Base-by-base conservation (phyloP, 2,113 vertebrate species). In the Manacus vitellinus region DNA sequence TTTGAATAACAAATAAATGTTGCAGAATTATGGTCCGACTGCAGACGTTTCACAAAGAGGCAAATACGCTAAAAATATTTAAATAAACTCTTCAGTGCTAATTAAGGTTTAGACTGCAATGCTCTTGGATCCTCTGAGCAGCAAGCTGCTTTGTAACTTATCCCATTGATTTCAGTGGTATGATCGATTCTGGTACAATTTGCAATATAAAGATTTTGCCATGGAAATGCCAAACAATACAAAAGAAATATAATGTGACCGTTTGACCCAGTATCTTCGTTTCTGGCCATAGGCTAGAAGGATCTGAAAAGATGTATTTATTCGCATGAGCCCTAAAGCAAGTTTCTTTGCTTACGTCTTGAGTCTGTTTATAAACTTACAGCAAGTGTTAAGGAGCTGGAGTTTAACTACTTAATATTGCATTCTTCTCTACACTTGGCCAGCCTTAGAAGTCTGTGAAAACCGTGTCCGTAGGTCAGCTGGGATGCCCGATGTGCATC, bases 1-100 rank as follows among this genome's bases (percentile, higher is more conserved):
- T 94, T 65, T 94, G 92, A 94, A 85, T 88, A 94, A 76, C 77
- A 95, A 95, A 72, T 76, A 85, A 52, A 89, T 68, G 59, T 27
- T 0, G 5, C 79, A 58, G 74, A 89, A 85, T 65, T 94, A 78
- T 8, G 18, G 22, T 73, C 52, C 89, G 74, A 59, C 85, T 1
- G 2, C 54, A 92, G 49, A 58, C 0, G 0, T 41, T 85, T 54
- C 78, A 89, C 54, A 85, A 88, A 89, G 62, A 52, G 33, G 13
- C 27, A 92, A 83, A 78, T 65, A 44, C 0, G 2, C 54, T 79
- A 72, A 93, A 92, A 88, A 39, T 5, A 78, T 87, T 74, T 65
- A 72, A 94, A 41, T 47, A 76, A 81, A 41, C 72, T 82, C 8
- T 76, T 72, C 1, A 2, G 27, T 85, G 46, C 8, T 89, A 65